Conservation (phyloP, 2,888 invertebrate genomes). For the Norana najaformis region DNA sequence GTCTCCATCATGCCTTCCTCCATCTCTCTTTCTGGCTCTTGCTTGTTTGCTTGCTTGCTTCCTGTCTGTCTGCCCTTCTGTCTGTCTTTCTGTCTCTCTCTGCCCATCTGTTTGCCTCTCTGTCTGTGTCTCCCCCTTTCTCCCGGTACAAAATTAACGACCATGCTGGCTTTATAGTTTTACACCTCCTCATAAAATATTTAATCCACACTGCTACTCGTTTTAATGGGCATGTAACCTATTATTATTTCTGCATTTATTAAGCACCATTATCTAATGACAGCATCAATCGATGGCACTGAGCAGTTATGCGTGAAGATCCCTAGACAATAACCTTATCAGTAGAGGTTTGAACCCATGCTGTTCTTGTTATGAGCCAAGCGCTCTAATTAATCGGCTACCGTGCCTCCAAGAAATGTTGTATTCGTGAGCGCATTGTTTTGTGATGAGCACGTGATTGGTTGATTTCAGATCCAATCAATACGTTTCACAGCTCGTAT, state of each 20-base stretch:
- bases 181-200: no score
- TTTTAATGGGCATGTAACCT: no score
- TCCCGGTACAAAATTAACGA: no score
- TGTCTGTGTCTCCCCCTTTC: no score
- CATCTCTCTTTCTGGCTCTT: no score
- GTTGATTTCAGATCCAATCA: conserved; percentile 74
- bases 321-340: neutral
- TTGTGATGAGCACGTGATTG: neutral
- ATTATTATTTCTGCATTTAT: neutral
- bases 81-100: no score
- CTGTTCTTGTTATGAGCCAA: neutral
- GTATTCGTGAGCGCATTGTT: neutral
- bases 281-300: neutral
- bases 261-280: neutral
- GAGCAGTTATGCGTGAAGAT: neutral
- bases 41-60: no score
- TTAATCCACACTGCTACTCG: no score
- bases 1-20: no score
- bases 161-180: no score
- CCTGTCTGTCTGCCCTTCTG: no score
- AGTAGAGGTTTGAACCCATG: neutral
- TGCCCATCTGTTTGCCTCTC: no score
- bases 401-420: neutral
- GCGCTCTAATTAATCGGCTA: neutral
- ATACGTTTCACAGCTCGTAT: conserved; percentile 79